Percentiles rank a stretch among this genome's conserved stretches.
Conservation (phyloP, 2,113 vertebrate species). For the Ochotona curzoniae region DNA sequence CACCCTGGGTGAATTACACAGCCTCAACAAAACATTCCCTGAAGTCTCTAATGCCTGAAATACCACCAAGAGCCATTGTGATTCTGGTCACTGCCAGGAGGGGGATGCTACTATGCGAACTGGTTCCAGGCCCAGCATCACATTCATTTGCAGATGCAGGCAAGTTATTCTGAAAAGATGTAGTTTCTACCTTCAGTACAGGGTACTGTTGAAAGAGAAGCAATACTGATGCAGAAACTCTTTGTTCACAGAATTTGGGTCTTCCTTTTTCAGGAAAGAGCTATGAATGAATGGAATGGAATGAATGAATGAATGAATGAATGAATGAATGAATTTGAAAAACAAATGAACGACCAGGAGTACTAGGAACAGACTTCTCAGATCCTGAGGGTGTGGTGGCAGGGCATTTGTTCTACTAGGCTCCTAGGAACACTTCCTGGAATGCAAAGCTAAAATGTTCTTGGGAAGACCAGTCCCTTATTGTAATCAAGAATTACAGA, state of each 20-base stretch:
- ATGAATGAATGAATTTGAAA: background rate
- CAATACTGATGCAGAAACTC: background rate
- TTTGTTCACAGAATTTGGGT: background rate
- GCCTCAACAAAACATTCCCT: background rate
- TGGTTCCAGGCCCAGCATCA: background rate
- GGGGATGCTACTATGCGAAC: background rate
- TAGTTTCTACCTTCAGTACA: background rate
- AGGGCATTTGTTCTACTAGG: background rate
- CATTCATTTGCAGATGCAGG: background rate
- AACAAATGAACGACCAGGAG: background rate
- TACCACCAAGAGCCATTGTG: slow-evolving; percentile 36
- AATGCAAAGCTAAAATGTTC: background rate
- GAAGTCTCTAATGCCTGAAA: slow-evolving; percentile 26
- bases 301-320: background rate
- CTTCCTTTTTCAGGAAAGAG: background rate
- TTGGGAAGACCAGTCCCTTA: background rate
- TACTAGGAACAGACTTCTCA: background rate
- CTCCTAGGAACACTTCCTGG: background rate
- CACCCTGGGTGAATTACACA: slow-evolving; percentile 28
- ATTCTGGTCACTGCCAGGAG: background rate
- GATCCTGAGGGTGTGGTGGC: background rate
- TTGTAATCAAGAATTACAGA: background rate
- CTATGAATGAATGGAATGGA: background rate
- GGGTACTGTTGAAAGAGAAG: background rate
- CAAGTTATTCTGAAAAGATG: background rate